Percentiles rank a stretch among this genome's conserved stretches.
Evolutionary conservation across 2,113 vertebrate species (phyloP).

Genomic region (Speoplatyrhinus poulsoni): DNA sequence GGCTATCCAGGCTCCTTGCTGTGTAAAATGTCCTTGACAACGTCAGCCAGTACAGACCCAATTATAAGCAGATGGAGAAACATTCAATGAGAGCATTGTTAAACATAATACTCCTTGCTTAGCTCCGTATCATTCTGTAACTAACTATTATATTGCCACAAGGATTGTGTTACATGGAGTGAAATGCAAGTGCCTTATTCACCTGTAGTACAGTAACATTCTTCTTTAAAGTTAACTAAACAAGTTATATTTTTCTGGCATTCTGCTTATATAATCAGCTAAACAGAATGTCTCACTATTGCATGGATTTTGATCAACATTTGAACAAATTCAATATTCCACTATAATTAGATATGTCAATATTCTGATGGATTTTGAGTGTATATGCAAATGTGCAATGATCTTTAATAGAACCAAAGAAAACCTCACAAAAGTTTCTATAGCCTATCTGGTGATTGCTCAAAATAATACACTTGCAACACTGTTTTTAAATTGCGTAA

Average conservation of each 20-base stretch:
- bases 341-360: too few species aligned
- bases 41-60: constrained; percentile 30
- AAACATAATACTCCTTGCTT: constrained; percentile 16
- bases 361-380: too few species aligned
- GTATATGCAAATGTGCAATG: too few species aligned
- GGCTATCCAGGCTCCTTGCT: constrained; percentile 9
- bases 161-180: constrained; percentile 33
- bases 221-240: constrained; percentile 11
- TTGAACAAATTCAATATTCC: too few species aligned
- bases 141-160: constrained; percentile 40
- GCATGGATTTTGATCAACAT: too few species aligned
- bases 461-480: too few species aligned
- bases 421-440: too few species aligned
- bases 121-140: constrained; percentile 31
- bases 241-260: neutral
- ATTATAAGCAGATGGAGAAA: constrained; percentile 32
- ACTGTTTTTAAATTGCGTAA: too few species aligned
- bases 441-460: too few species aligned
- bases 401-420: too few species aligned
- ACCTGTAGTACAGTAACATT: neutral
- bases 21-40: constrained; percentile 43
- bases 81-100: constrained; percentile 56
- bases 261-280: too few species aligned
- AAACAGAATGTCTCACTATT: too few species aligned
- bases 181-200: constrained; percentile 13